phyloP scores from a whole-genome alignment of 2,888 invertebrate species.

The Disparrhopalites patrizii region DNA sequence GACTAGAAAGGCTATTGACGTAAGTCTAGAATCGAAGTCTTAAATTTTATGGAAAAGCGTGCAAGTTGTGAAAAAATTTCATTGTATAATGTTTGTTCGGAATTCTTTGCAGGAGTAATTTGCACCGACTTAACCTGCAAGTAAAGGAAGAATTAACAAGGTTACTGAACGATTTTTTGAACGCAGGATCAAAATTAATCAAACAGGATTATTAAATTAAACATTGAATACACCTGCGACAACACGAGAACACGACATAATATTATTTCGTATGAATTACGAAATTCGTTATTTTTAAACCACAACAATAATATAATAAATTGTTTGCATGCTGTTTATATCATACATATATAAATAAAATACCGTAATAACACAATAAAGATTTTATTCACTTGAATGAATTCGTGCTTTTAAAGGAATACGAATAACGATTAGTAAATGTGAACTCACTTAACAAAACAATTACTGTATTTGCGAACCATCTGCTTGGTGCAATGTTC shows the following conservation, averaged over 20 bases:
- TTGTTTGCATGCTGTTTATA: slow-evolving; percentile 14
- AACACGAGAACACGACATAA: background rate
- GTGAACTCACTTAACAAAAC: too few relatives aligned
- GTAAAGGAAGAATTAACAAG: slow-evolving; percentile 20
- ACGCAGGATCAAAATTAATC: slow-evolving; percentile 18
- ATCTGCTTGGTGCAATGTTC: too few relatives aligned
- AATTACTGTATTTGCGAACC: too few relatives aligned
- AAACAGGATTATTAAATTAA: slow-evolving; percentile 6
- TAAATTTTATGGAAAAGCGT: background rate
- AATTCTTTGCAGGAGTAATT: slow-evolving; percentile 19
- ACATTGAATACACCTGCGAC: background rate
- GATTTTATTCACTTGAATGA: slow-evolving; percentile 13
- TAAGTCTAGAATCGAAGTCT: slow-evolving; percentile 10
- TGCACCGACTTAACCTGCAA: background rate
- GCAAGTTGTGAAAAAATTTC: background rate
- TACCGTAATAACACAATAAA: slow-evolving; percentile 11
- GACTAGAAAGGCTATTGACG: slow-evolving; percentile 14
- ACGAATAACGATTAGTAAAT: too few relatives aligned
- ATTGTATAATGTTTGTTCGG: background rate
- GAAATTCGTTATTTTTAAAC: slow-evolving; percentile 8
- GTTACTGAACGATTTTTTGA: slow-evolving; percentile 17
- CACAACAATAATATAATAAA: too few relatives aligned
- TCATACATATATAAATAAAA: too few relatives aligned
- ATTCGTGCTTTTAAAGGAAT: too few relatives aligned
- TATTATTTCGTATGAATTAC: slow-evolving; percentile 2